Conservation (phyloP, 2,797 vertebrate species). For the Sylvilagus floridanus region DNA sequence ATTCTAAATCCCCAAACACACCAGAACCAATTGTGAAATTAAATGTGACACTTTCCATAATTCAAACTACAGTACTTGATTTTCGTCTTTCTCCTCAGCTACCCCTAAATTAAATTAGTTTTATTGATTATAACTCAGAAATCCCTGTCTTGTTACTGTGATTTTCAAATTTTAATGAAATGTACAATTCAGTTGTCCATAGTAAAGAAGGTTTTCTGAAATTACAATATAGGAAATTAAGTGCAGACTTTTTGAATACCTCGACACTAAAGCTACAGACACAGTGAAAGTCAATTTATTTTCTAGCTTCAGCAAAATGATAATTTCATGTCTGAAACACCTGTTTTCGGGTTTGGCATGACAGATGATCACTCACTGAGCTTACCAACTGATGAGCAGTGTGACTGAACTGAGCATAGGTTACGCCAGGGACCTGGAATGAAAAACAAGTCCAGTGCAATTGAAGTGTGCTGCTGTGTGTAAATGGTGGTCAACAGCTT, state of each 20-base stretch:
- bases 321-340: neutral
- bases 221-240: slow-evolving; percentile 4
- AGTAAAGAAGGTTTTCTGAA: slow-evolving; percentile 53
- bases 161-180: slow-evolving; percentile 77
- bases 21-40: slow-evolving; percentile 84
- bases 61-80: slow-evolving; percentile 78
- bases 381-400: slow-evolving; percentile 27
- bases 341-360: neutral
- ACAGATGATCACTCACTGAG: slow-evolving; percentile 8
- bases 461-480: neutral
- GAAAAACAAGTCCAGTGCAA: neutral
- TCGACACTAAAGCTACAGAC: neutral
- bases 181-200: slow-evolving; percentile 39
- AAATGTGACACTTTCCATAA: slow-evolving; percentile 83
- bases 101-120: slow-evolving; percentile 80
- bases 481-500: neutral
- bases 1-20: slow-evolving; percentile 84
- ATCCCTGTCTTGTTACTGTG: slow-evolving; percentile 71
- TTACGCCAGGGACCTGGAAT: neutral
- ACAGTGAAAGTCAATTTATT: neutral
- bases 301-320: slow-evolving; percentile 9
- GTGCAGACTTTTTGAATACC: neutral
- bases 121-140: slow-evolving; percentile 78
- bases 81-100: slow-evolving; percentile 78
- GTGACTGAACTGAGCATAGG: neutral